Base-by-base conservation (phyloP, 2,888 invertebrate species). In the Netelia virgata region DNA sequence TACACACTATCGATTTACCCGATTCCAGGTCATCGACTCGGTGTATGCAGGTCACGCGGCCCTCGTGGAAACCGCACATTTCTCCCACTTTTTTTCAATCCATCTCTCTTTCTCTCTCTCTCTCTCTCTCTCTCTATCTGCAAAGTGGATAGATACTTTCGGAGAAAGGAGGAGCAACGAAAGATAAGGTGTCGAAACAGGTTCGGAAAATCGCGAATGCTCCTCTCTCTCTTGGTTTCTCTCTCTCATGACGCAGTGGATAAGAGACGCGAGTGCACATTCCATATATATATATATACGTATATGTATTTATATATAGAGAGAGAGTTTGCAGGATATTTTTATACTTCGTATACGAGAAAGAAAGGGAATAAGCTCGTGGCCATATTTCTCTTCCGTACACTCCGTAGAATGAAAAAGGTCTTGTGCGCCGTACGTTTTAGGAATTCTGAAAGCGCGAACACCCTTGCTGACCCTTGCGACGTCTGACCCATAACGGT, bases 11-110 rank as follows among this genome's bases (percentile, higher is more conserved):
- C 80, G 84, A 84, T 84, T 84, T 76, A 72, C 61, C 76, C 72
- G 80, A 80, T 80, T 84, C 76, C 80, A 80, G 84, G 84, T 83
- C 83, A 78, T 83, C 83, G 83, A 83, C 83, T 83, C 69, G 74
- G 11, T 68, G 73, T 78, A 83, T 83, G 83, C 83, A 78, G 83
- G 83, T 84, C 84, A 84, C 84, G 72, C 76, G 68, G 80, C 43
- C 69, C 78, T 78, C 73, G 68, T 63, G 69, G 57, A 83, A 69
- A 78, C 68, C 78, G 47, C 69, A 70, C 74, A 74, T 47, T 16
- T 74, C 68, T 73, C 61, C 68, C 66, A 66, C 28, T 47, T 50
- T 61, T 63, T 68, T 50, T 68, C 61, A 41, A 47, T 69, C 53
- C 61, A 59, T 61, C 41, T 77, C 61, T 41, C 57, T 50, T 47